Evolutionary conservation across 1,140 invertebrate species (phyloP), one percentile per base, ranked within the genome.

Genomic region (Rhagoletis pomonella): DNA sequence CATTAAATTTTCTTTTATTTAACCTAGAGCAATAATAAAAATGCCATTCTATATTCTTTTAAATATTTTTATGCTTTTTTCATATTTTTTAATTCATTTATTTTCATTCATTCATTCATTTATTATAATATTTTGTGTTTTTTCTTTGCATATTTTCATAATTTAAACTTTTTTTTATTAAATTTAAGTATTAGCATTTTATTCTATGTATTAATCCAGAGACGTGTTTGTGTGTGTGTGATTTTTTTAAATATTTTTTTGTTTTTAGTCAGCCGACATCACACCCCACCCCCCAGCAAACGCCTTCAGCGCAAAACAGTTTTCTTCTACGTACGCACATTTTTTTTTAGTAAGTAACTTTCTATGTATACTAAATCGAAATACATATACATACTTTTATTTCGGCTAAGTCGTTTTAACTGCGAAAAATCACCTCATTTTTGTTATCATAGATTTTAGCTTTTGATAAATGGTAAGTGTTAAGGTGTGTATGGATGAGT

Each of bases 11-110:
- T 55, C 1, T 3, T 55, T 55, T 10, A 3, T 1, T 3, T 1
- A 29, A 29, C 29, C 29, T 29, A 29, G 29, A 29, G 29, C 29
- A 55, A 55, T 55, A 69, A 39, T 44, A 69, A 81, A 81, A 81
- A 81, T 50, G 50, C 73, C 44, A 19, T 81, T 9, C 2, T 9
- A n/a, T 3, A 55, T 81, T 55, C 47, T 81, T 81, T 81, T 81
- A 81, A 81, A 81, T 81, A 81, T 81, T 81, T 81, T 81, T 81
- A 58, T 81, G 73, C 55, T 81, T 81, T 81, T 81, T 81, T 42
- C 73, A 81, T 81, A 81, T 55, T 55, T 81, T 29, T 81, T 81
- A 81, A 44, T 81, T 81, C 73, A 81, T 81, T 81, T 19, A 81
- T 81, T 55, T 81, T 81, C 73, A 81, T 81, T 81, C 73, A 81